Base-by-base conservation (phyloP, 1,140 invertebrate species). In the Lepidotrigona ventralis region DNA sequence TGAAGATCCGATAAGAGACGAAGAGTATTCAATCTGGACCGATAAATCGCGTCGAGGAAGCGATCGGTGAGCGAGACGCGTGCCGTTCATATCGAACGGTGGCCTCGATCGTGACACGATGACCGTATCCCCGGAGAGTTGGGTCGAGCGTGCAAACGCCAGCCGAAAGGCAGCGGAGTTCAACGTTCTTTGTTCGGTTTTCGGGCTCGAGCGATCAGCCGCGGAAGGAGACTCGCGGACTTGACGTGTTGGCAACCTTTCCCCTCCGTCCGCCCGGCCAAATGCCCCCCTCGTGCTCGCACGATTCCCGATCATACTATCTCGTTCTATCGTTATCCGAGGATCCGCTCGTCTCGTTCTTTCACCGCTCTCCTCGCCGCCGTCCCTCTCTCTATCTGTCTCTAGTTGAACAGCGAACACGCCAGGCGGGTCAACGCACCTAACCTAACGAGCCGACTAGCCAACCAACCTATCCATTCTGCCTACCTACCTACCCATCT, bases 401-500 rank as follows among this genome's bases (percentile, higher is more conserved):
- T 88, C 88, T 81, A 74, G 84, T 64, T 80, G 76, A 84, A 81
- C 81, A 79, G 75, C 76, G 83, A 81, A 88, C 87, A 84, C 86
- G 87, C 83, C 81, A 84, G 75, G 86, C 85, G 84, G 89, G 89
- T 90, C 89, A 90, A 90, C 89, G 89, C 86, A 90, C 89, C 85
- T 90, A 88, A 78, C 83, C 79, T 88, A 90, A 87, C 86, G 83
- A 90, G 88, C 39, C 86, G 82, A 86, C 85, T 79, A 88, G 81
- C 83, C 88, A 85, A 79, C 83, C 88, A 87, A 87, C 85, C 88
- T 87, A 89, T 89, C 88, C 87, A 89, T 86, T 90, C 91, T 90
- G 89, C 90, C 90, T 91, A 91, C 90, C 91, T 91, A 91, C 90
- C 91, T 91, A 91, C 90, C 91, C 90, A 91, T 91, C 91, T 91